Base-by-base conservation (phyloP, 2,888 invertebrate species). In the Doris montereyensis region DNA sequence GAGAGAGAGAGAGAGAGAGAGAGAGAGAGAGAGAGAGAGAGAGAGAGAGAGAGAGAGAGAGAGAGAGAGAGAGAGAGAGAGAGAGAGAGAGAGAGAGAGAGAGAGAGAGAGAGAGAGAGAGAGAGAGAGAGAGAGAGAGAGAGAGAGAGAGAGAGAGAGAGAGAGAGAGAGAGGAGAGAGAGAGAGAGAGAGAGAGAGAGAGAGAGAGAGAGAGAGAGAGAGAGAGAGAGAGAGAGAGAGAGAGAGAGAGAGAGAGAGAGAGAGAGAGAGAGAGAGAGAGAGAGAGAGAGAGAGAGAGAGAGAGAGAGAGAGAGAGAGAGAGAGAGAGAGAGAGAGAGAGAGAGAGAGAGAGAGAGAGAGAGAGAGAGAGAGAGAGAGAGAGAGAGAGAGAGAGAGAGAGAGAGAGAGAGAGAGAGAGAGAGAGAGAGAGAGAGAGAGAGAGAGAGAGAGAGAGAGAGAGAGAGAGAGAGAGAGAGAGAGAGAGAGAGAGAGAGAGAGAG, bases 41-140 rank as follows among this genome's bases (percentile, higher is more conserved):
- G n/a, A n/a, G n/a, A n/a, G n/a, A n/a, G n/a, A n/a, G n/a, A n/a
- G n/a, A n/a, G n/a, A n/a, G n/a, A n/a, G n/a, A n/a, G n/a, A n/a
- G 0, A 26, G 1, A 17, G 52, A 32, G 67, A 21, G 35, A 24
- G 35, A 30, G 52, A 1, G 35, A 0, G 67, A 21, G 70, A 52
- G 77, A 52, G 52, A 77, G 70, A 52, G 72, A 58, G 77, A 35
- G 60, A 34, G 77, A 60, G 72, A 58, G 60, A 57, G 34, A 26
- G 24, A 34, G 24, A 41, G 28, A 28, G 17, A 28, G 28, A 41
- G 41, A n/a, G 65, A 17, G 72, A 35, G 72, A 41, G 26, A 72
- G 34, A 73, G 73, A 72, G 35, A 26, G 65, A 34, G 60, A 62
- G 73, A 71, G 17, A 58, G 77, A 57, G 32, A 70, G 52, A 77